Base-by-base conservation (phyloP, 35 echinoderm and acorn worm genomes). In the Diadema setosum region DNA sequence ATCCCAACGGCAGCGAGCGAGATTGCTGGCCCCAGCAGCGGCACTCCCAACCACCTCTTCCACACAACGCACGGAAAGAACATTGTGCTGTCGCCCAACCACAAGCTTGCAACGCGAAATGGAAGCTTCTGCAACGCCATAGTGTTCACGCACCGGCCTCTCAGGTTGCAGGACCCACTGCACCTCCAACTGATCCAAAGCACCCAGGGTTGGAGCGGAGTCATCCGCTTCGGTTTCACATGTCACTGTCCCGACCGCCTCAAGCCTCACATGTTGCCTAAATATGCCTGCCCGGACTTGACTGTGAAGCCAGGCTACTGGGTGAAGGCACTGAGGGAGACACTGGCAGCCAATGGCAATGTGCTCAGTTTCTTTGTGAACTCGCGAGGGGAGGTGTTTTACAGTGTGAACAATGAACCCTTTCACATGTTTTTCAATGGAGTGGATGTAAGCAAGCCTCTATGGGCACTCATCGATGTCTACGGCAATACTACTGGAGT, bases 101-200 rank as follows among this genome's bases (percentile, higher is more conserved):
- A 63, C 18, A 91, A 91, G 69, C 70, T 85, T 20, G 89, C 89
- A 7, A 69, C 88, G 0, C 69, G 93, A 6, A 63, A 64, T 32
- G 88, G 94, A 30, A 99, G 96, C 83, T 99, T 99, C 83, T 99
- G 96, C 50, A 99, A 99, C 59, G 96, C 96, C 16, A 82, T 99
- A 5, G 96, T 94, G 18, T 99, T 99, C 33, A 94, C 92, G 15
- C 87, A 84, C 61, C 65, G 96, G 37, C 78, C 89, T 5, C 87
- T 99, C 57, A 44, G 63, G 4, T 42, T 81, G 4, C 43, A 48
- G 12, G 96, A 99, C 52, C 67, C 84, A 36, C 82, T 99, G 5
- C 86, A 92, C 35, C 59, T 97, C 3, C 45, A 92, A 37, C 80
- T 97, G 26, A 86, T 91, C 14, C 95, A 97, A 44, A 86, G 89